Conservation (phyloP, 2,888 invertebrate genomes). For the Athalia rosae region DNA sequence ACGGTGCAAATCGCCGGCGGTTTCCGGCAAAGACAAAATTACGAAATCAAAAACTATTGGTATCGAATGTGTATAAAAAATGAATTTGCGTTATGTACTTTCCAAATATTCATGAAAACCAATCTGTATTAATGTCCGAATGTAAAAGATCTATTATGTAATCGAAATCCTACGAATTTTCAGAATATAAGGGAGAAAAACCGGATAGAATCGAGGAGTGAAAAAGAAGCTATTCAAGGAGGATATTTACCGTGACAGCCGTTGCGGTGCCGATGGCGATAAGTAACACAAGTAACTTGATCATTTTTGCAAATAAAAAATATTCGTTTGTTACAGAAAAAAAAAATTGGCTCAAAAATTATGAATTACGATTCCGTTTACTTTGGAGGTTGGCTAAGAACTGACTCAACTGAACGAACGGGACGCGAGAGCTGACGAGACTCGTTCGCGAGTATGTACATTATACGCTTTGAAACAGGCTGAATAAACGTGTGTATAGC, state of each 20-base stretch:
- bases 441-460: not conserved
- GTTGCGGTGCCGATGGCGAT: conserved; percentile 4
- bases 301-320: conserved; percentile 13
- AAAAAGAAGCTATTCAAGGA: not conserved
- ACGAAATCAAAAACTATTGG: not conserved
- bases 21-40: not conserved
- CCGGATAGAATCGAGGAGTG: not conserved
- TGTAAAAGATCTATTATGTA: not conserved
- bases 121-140: not conserved
- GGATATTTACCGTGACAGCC: conserved; percentile 17
- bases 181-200: not conserved
- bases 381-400: conserved; percentile 20
- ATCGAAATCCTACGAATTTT: not conserved
- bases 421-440: not conserved
- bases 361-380: conserved; percentile 12
- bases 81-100: not conserved
- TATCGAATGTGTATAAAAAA: not conserved
- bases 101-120: not conserved
- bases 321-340: not conserved
- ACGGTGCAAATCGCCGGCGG: not conserved
- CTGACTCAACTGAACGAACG: conserved; percentile 28
- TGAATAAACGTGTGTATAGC: not conserved
- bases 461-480: not conserved
- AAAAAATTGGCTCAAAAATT: not conserved
- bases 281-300: conserved; percentile 16